phyloP scores from a whole-genome alignment of 2,113 vertebrate genomes.

The Otolemur garnettii region DNA sequence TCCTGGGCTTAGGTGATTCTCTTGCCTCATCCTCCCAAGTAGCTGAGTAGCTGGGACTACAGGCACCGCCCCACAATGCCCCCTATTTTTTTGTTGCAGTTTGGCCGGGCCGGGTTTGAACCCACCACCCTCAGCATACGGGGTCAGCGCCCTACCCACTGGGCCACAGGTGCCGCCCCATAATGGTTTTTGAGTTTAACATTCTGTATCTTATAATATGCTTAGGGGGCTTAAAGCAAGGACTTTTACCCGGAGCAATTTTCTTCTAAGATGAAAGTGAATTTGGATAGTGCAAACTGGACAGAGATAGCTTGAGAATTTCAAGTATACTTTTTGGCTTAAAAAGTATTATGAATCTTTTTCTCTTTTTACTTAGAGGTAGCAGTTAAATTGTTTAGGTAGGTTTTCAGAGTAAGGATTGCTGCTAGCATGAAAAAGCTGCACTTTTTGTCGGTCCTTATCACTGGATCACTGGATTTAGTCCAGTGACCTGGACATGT shows the following conservation, averaged over 20 bases:
- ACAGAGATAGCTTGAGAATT: conserved; percentile 59
- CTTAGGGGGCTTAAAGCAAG: conserved; percentile 49
- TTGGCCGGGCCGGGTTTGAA: no score
- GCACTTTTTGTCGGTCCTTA: neutral
- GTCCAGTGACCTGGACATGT: neutral
- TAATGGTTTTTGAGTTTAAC: conserved; percentile 42
- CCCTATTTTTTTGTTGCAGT: no score
- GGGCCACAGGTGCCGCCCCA: no score
- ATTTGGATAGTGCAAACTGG: conserved; percentile 29
- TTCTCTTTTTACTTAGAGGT: neutral
- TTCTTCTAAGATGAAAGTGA: conserved; percentile 67
- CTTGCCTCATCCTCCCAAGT: no score
- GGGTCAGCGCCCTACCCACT: no score
- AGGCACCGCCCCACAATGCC: no score
- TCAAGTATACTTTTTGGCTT: conserved; percentile 24
- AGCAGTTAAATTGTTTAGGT: conserved; percentile 40
- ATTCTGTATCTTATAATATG: conserved; percentile 41
- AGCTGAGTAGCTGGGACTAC: no score
- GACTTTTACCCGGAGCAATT: conserved; percentile 68
- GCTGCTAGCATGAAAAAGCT: neutral
- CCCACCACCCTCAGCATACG: no score
- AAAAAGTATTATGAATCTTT: conserved; percentile 9
- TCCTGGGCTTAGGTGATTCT: no score
- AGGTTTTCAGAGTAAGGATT: conserved; percentile 56
- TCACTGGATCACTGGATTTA: neutral